Evolutionary conservation across 1,140 invertebrate species (phyloP).

Genomic region (Portunus trituberculatus): DNA sequence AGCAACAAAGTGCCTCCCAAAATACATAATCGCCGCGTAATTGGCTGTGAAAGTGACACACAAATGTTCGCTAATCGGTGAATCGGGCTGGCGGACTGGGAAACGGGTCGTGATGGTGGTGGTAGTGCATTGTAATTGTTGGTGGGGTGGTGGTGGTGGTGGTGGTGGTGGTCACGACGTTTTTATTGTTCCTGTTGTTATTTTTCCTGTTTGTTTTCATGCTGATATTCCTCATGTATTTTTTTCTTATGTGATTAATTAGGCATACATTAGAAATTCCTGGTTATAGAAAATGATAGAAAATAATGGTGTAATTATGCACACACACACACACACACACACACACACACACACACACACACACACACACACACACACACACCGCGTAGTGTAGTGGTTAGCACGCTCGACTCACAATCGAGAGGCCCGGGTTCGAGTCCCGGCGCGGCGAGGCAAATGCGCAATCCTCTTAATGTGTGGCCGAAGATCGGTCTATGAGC

Average conservation of each 20-base stretch:
- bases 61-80: neutral
- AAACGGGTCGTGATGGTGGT: neutral
- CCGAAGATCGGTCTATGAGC: no score
- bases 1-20: neutral
- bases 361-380: no score
- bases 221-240: neutral
- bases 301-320: no score
- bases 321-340: neutral
- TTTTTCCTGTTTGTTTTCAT: neutral
- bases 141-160: neutral
- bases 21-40: neutral
- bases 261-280: no score
- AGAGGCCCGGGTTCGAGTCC: no score
- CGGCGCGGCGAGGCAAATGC: neutral
- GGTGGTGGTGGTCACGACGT: neutral
- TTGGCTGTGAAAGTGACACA: neutral
- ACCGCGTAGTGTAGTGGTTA: no score
- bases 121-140: neutral
- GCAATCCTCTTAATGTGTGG: no score
- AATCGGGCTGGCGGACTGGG: neutral
- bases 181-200: neutral
- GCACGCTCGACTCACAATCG: no score
- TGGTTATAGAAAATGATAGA: neutral
- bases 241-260: neutral
- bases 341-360: slow-evolving; percentile 40